Base-by-base conservation (phyloP, 2,797 vertebrate species). In the Apogon talboti region DNA sequence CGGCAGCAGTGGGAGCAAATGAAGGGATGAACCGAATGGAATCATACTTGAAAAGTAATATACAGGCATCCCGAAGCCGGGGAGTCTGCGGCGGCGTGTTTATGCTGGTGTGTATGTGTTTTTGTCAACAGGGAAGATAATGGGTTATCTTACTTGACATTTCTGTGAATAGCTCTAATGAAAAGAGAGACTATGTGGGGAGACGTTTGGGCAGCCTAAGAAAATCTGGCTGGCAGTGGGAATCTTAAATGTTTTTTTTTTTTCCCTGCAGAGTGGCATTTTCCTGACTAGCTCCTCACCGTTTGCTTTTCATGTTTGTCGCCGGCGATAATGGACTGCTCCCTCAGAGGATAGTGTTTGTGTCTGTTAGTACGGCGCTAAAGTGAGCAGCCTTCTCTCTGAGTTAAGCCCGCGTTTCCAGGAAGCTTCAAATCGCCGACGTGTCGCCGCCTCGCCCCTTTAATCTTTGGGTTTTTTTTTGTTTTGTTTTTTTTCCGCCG, bases 71-170 rank as follows among this genome's bases (percentile, higher is more conserved):
- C 28, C 28, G 15, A 44, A 57, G 63, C 51, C 35, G 6, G 59
- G 41, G 46, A 71, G 13, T 10, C 33, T 51, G 43, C 47, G 49
- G 33, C 24, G 28, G 77, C 66, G 51, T 56, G 38, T 56, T n/a
- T 55, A 38, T 52, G 24, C 59, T 21, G 45, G 47, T 40, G 19
- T 54, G 40, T 45, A 5, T 69, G 49, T 72, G 80, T 89, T 87
- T 67, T 87, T 89, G 86, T 85, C 86, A 86, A 61, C 64, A 50
- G 65, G 65, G 67, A 75, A 71, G 83, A 85, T 83, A 87, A 85
- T 78, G 40, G 74, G 72, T 91, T 91, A 91, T 91, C 87, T 89
- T 79, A 78, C 71, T 86, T 92, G 90, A 91, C 90, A 91, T 91
- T 91, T 92, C 74, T 91, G 78, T 76, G 74, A 71, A 76, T 75